phyloP scores from a whole-genome alignment of 2,888 invertebrate genomes.

The Bhutanitis thaidina region DNA sequence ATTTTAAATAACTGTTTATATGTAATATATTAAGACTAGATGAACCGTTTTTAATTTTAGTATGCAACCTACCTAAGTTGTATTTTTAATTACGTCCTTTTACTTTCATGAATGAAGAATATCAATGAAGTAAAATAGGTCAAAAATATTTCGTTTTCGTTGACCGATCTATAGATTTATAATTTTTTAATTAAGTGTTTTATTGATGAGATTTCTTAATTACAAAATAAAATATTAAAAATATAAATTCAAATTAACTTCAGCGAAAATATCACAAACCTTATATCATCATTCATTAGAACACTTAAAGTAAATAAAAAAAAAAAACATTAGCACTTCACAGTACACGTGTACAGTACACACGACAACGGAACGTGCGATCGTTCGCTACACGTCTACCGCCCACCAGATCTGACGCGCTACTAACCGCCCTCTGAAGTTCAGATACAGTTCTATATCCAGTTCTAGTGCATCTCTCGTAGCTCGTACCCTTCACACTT shows the following conservation, averaged over 20 bases:
- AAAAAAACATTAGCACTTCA: conserved; percentile 26
- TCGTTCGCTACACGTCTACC: conserved; percentile 42
- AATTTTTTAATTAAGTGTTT: too few relatives aligned
- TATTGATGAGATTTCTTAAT: too few relatives aligned
- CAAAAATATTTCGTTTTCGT: too few relatives aligned
- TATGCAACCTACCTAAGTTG: too few relatives aligned
- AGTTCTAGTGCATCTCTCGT: conserved; percentile 59
- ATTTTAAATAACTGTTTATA: too few relatives aligned
- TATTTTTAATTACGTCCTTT: too few relatives aligned
- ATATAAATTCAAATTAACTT: neutral
- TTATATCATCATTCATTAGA: conserved; percentile 28
- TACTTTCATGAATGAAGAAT: too few relatives aligned
- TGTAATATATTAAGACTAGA: too few relatives aligned
- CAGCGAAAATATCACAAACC: conserved; percentile 28
- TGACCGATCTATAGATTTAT: too few relatives aligned
- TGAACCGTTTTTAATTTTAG: too few relatives aligned
- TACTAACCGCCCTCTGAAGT: conserved; percentile 51
- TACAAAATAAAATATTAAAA: too few relatives aligned
- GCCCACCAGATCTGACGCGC: conserved; percentile 52
- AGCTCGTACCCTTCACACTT: conserved; percentile 34
- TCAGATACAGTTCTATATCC: conserved; percentile 32
- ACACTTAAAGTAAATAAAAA: conserved; percentile 25
- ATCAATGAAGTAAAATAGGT: too few relatives aligned
- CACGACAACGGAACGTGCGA: conserved; percentile 29
- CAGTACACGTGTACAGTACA: conserved; percentile 30